Conservation (phyloP, 2,888 invertebrate genomes). For the Hemicrepidius hirtus region DNA sequence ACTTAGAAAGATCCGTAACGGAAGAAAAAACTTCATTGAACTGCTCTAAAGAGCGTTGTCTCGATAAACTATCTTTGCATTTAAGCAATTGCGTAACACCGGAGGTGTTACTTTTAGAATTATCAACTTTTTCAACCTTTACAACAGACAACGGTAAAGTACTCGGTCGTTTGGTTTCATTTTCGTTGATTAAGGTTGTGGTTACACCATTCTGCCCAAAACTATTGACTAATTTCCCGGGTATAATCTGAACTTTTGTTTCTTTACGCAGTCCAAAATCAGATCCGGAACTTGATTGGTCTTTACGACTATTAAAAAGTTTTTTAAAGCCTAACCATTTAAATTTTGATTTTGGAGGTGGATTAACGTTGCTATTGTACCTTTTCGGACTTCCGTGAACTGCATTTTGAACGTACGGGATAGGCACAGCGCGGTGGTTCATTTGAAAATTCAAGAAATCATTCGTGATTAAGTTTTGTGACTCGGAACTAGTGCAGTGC, state of each 20-base stretch:
- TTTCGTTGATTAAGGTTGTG: conserved; percentile 69
- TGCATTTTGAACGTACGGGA: conserved; percentile 85
- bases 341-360: conserved; percentile 57
- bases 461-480: conserved; percentile 73
- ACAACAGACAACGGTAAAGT: conserved; percentile 70
- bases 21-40: conserved; percentile 85
- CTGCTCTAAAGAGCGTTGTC: conserved; percentile 84
- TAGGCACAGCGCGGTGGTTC: conserved; percentile 75
- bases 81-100: conserved; percentile 69
- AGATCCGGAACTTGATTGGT: conserved; percentile 62
- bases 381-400: conserved; percentile 75
- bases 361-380: conserved; percentile 66
- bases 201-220: conserved; percentile 73
- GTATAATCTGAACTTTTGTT: conserved; percentile 76
- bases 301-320: conserved; percentile 68
- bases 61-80: conserved; percentile 70
- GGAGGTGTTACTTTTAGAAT: conserved; percentile 59
- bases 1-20: conserved; percentile 78
- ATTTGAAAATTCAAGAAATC: conserved; percentile 72
- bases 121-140: conserved; percentile 60
- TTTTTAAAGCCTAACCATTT: conserved; percentile 74
- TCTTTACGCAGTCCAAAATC: conserved; percentile 66
- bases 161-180: conserved; percentile 69
- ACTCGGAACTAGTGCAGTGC: conserved; percentile 73
- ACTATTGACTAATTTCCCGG: conserved; percentile 72